Evolutionary conservation across 2,113 vertebrate genomes (phyloP), one percentile per base, ranked within the genome.

Genomic region (Mystacornis crossleyi): DNA sequence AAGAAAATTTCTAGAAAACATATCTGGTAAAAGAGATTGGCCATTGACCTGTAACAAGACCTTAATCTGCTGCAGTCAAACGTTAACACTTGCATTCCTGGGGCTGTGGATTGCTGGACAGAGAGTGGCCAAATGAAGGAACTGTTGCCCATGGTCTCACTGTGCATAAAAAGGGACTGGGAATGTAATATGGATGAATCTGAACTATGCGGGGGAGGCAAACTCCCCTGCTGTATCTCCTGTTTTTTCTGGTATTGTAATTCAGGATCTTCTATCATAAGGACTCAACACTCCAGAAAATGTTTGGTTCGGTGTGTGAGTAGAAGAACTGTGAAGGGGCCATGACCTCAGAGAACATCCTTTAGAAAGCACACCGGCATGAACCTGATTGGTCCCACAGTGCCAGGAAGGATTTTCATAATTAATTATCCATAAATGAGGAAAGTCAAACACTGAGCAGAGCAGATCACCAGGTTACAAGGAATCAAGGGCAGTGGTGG

Each of bases 1-100:
- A 78, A 91, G 40, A 82, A 58, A 94, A 92, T 89, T 78, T n/a
- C 50, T 92, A 87, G 80, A 85, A 96, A 92, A 89, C 5, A 4
- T 81, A 80, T 13, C 31, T 83, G n/a, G 78, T 28, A 81, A 94
- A 84, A 58, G 7, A 93, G 50, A 60, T 26, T 47, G 42, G 18
- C 40, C 51, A 62, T 4, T 90, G 77, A 58, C 43, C 87, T 0
- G 1, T 53, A 82, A 83, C 12, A 47, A 67, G 55, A 89, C 40
- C 34, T 51, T 58, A 54, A 61, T 81, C 42, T 81, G 34, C 62
- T 73, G 20, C 33, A 69, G 62, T 50, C n/a, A 81, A 50, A 38
- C 25, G 54, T 34, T 58, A 82, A 48, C 0, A 0, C 1, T 3
- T 58, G 23, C 10, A 10, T 12, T 85, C 18, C 50, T 42, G 66